Evolutionary conservation across 1,140 invertebrate species (phyloP), one percentile per base, ranked within the genome.

Genomic region (Microplitis demolitor): DNA sequence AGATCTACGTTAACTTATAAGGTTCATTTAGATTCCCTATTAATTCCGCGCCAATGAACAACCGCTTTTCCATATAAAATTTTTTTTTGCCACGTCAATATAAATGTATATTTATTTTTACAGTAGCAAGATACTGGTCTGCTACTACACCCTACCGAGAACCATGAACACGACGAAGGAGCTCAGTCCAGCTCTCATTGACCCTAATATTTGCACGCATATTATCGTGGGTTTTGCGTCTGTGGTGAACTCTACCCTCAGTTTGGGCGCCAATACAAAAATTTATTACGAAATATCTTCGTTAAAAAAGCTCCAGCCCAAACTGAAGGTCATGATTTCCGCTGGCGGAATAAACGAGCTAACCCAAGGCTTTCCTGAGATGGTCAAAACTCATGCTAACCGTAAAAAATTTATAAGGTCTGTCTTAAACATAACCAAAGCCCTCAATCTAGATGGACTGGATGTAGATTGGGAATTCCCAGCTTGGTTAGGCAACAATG

Each of bases 391-490:
- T 78, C 91, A 93, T 81, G 87, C 87, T 0, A 90, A 88, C 64
- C 89, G 93, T 70, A 92, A 92, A 87, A 83, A 89, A 69, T 95
- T 96, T 81, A 91, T 95, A 56, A 86, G 86, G 73, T 92, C 92
- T 2, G 85, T 93, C 3, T 88, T 92, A 72, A 80, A 88, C 61
- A 83, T 91, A 9, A 82, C 93, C n/a, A 87, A 88, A 71, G 84
- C 84, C n/a, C 91, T 91, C 77, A 86, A 87, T 68, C 85, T 96
- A 14, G 94, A 96, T 87, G 95, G 95, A 31, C 85, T 96, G 5
- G 95, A 97, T 83, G 81, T 96, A 54, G 95, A 97, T 79, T 96
- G 94, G 94, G 95, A 97, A 83, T 97, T 96, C 83, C 95, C 96
- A 8, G 82, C 80, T 16, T 87, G 77, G 83, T 73, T 78, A 24